phyloP scores from a whole-genome alignment of 2,888 invertebrate species.

The Nectonema munidae region DNA sequence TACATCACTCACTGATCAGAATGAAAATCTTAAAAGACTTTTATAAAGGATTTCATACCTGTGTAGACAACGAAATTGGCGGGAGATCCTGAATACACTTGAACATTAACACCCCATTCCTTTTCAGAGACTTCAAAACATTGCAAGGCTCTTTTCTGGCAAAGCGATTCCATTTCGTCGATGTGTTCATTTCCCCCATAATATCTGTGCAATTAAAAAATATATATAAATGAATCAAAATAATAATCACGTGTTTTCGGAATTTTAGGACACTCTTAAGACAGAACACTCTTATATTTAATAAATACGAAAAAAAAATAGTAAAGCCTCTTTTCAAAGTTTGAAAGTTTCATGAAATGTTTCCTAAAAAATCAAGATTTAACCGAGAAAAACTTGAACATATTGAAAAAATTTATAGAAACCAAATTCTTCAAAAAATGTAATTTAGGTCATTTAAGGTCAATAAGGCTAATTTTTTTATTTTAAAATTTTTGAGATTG shows the following conservation, averaged over 20 bases:
- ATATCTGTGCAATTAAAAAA: conserved; percentile 33
- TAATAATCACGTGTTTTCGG: neutral
- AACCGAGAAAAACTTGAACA: neutral
- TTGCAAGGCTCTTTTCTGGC: conserved; percentile 50
- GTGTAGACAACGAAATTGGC: conserved; percentile 90
- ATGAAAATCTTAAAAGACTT: too few species aligned
- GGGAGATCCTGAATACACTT: conserved; percentile 74
- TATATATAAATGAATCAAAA: neutral
- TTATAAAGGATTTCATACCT: conserved; percentile 32
- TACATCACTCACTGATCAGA: too few species aligned
- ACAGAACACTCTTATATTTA: neutral
- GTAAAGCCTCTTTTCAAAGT: too few species aligned
- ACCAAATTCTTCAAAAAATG: conserved; percentile 8
- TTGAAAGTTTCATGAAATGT: neutral
- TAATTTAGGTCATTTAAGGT: neutral
- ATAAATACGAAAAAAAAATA: too few species aligned
- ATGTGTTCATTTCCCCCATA: conserved; percentile 88
- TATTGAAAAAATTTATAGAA: conserved; percentile 11
- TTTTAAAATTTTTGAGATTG: conserved; percentile 8
- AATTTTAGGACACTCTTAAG: neutral
- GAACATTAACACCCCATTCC: conserved; percentile 87
- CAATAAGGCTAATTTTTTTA: neutral
- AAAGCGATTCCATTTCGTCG: conserved; percentile 57
- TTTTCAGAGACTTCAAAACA: conserved; percentile 45
- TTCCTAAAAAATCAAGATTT: neutral